Base-by-base conservation (phyloP, 1,140 invertebrate genomes). In the Patella vulgata region DNA sequence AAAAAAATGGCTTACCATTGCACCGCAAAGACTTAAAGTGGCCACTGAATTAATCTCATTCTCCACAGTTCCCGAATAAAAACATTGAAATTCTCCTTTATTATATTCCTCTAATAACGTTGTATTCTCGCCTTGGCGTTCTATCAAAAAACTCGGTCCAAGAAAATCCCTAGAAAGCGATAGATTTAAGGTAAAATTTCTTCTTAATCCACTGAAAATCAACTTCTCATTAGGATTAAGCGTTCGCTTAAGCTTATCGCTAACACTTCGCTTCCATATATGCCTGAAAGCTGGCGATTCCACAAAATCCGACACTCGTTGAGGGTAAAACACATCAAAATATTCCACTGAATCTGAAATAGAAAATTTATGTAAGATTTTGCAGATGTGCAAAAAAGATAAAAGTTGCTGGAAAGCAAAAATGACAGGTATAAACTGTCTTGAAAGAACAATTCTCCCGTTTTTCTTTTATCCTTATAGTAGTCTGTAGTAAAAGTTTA, bases 21-120 rank as follows among this genome's bases (percentile, higher is more conserved):
- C 91, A 72, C 90, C 86, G 79, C 91, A 92, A 44, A 92, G 86
- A 63, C 88, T 91, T 67, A 92, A 89, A 39, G 88, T 86, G n/a
- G 92, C 89, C 30, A 80, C 80, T 11, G 89, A 90, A 62, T 84
- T 76, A 27, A 84, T 79, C 79, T 91, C 90, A 11, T 88, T 89
- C 50, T 87, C 78, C 5, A 92, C 86, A 52, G 82, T 82, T 47
- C 91, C 91, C n/a, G 85, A 88, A 75, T 92, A 92, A 77, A 89
- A 90, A 76, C 91, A 92, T 14, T 87, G 87, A 8, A 36, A 8
- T 8, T 14, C 33, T 14, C 33, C 33, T 8, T 36, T 14, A 8
- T 36, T 36, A 36, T 8, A 36, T 36, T 70, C 62, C 48, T 70
- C 71, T 51, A 68, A 42, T 66, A 65, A 68, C 8, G 71, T 60